Evolutionary conservation across 2,888 invertebrate species (phyloP), one percentile per base, ranked within the genome.

Genomic region (Aricia artaxerxes): DNA sequence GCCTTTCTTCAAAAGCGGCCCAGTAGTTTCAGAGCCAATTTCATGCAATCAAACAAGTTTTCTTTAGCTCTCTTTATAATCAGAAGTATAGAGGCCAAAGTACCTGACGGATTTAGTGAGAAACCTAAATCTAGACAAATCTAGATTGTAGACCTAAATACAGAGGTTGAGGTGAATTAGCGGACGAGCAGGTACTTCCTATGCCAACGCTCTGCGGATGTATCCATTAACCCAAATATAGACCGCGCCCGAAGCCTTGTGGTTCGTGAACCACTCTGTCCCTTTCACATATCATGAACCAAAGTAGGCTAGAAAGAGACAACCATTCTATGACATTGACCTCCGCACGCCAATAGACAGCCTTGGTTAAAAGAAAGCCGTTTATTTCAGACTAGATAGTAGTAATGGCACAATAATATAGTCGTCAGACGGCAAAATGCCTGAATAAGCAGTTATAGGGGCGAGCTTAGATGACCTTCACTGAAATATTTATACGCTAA

Each of bases 221-320:
- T 92, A 92, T 92, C 94, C 90, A 94, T 94, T 94, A 93, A 94
- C 94, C 94, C 93, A 94, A 93, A 94, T 94, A 92, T 92, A 94
- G 91, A 91, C 93, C 93, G 87, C 93, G 89, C 92, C 93, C 91
- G 90, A 87, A 86, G 86, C 85, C 87, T 89, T 87, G 88, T 91
- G 88, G 88, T 88, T 86, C 85, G 83, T 84, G 85, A 85, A 84
- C 80, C 81, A 82, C 81, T 80, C 82, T 78, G 80, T 84, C 85
- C 82, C 81, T 78, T 78, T 84, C 80, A 77, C 81, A 81, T 82
- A 77, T 81, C 80, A 79, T 35, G 1, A 13, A 53, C 5, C 35
- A 31, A 35, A 49, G 9, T 76, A 53, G 6, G 11, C 6, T 4
- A 57, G 35, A 76, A 57, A 75, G 9, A 49, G 35, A 57, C 13